Base-by-base conservation (phyloP, 2,797 vertebrate species). In the Buphagus erythrorhynchus region DNA sequence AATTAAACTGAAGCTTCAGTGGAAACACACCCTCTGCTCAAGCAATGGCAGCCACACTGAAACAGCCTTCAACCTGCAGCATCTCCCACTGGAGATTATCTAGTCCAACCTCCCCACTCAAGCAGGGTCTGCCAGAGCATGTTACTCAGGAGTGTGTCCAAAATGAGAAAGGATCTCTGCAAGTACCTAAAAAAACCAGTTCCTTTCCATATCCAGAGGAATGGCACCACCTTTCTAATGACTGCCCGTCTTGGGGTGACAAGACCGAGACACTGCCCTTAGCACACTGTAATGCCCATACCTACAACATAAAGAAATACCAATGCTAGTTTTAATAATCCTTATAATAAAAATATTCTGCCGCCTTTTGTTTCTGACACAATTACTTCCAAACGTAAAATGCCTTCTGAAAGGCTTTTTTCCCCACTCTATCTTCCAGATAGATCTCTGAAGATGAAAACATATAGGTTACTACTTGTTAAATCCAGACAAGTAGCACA, bases 11-110 rank as follows among this genome's bases (percentile, higher is more conserved):
- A 75, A 72, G 62, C 42, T 42, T 52, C 65, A 74, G 76, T 42
- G 49, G 80, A 88, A 78, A 89, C 86, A 81, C 88, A 87, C 81
- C 94, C 51, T 43, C 49, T 45, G 36, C 77, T 78, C 58, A 58
- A 69, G 67, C 2, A 0, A 46, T 18, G 57, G 71, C 90, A 94
- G 36, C 16, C 43, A 24, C 76, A 69, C 35, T n/a, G 9, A 29
- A 87, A 45, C 25, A 71, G 48, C 35, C 29, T 55, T 19, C 38
- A 26, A 46, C 28, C 28, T 75, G 25, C 33, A 73, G 35, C 66
- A 75, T 28, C 54, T 12, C 36, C 25, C 11, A 20, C 21, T 38
- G 36, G 25, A 51, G n/a, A n/a, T 63, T 29, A 18, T 26, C 49
- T 25, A 33, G 43, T 43, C 36, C 71, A 82, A 19, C 33, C 20